Base-by-base conservation (phyloP, 37 sponge, comb jelly and placozoan genomes). In the Geodia barretti region DNA sequence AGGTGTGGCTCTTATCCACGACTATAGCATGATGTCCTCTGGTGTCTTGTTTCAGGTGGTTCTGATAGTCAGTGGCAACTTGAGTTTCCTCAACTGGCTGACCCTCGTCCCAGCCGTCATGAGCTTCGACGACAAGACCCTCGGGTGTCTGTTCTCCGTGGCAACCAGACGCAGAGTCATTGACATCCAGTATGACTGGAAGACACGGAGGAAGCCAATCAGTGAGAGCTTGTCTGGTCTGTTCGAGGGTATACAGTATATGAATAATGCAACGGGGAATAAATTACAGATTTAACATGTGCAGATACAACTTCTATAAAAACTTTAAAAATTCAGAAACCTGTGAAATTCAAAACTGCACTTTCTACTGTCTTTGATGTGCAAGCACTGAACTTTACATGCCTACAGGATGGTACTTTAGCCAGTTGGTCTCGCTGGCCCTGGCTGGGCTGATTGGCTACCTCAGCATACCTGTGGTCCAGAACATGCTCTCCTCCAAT, bases 41-140 rank as follows among this genome's bases (percentile, higher is more conserved):
- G 7, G 4, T 70, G 31, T 2, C 2, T 23, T 68, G 33, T 68
- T n/a, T 32, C 69, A 7, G 35, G 34, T 68, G 69, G 21, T 47
- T 7, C 14, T 47, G 54, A 47, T 96, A 4, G 23, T 88, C 32
- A 93, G 94, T 76, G 97, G 97, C 5, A 96, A 96, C 61, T 84
- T 96, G 41, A 91, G 92, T 72, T 96, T 96, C 66, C 84, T 96
- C 41, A 96, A 96, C 79, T 96, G 94, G 97, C 87, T 96, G 39
- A 96, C 97, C n/a, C 90, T 96, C 54, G 81, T 93, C 4, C 94
- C 97, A 0, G 72, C 84, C 60, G 88, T 96, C 36, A 89, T 89
- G 83, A 93, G 93, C 54, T 85, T 96, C 41, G 89, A 96, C 60
- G 97, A 96, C 76, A 64, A 25, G 58, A 62, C 60, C 37, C 70